These are phyloP conservation scores for Oreotrochilus melanogaster DNA, from an alignment of 2,113 vertebrate genomes.

Conservation along the genomic window DNA sequence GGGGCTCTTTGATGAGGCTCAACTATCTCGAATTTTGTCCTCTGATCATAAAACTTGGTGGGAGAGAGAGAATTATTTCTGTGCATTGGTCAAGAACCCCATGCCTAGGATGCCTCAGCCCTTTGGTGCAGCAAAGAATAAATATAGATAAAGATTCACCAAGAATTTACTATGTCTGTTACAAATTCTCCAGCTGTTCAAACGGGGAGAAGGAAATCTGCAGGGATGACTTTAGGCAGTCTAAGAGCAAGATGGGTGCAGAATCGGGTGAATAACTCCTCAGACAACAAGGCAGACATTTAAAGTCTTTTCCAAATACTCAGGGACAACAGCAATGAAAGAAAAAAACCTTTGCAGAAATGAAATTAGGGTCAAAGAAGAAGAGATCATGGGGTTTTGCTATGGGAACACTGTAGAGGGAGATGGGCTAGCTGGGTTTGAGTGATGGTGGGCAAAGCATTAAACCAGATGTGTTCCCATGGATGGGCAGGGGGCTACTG, in stretches of 20 bases:
- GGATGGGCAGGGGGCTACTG: not conserved
- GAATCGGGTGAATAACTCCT: not conserved
- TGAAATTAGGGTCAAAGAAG: not conserved
- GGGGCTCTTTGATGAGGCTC: not conserved
- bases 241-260: not conserved
- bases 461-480: rapidly evolving
- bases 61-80: slow-evolving; percentile 1
- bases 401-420: not conserved
- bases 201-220: not conserved
- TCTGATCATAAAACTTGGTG: not conserved
- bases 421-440: not conserved
- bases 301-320: not conserved
- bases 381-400: not conserved
- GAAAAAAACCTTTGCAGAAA: not conserved
- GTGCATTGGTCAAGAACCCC: not conserved
- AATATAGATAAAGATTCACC: not conserved
- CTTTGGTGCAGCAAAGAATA: slow-evolving; percentile 4
- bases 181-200: not conserved
- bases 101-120: slow-evolving; percentile 2
- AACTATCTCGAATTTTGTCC: slow-evolving; percentile 25
- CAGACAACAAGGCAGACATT: not conserved
- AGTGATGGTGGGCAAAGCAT: not conserved
- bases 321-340: not conserved
- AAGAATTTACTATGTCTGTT: not conserved
- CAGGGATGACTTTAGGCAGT: not conserved